phyloP scores from a whole-genome alignment of 1,140 invertebrate species.

The Pseudomyrmex flavicornis region DNA sequence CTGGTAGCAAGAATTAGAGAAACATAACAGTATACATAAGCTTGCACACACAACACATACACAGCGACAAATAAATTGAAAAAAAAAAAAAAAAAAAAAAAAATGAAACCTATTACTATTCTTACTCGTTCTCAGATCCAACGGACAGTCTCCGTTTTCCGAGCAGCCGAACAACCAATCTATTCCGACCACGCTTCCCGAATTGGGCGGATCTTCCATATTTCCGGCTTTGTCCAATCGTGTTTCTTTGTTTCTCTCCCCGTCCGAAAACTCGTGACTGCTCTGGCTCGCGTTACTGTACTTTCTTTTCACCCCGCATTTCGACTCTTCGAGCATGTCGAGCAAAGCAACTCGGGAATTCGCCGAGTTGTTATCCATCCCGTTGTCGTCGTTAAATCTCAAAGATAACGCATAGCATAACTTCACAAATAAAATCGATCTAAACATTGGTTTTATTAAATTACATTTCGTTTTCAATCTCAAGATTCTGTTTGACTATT shows the following conservation, averaged over 20 bases:
- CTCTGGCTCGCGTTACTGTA: conserved; percentile 83
- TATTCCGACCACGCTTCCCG: conserved; percentile 83
- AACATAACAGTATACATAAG: conserved; percentile 66
- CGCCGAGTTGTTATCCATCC: conserved; percentile 80
- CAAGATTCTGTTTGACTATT: too few relatives aligned
- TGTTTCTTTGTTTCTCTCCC: conserved; percentile 78
- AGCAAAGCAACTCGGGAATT: conserved; percentile 83
- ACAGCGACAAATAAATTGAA: conserved; percentile 34
- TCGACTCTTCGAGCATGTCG: conserved; percentile 79
- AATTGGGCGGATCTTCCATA: conserved; percentile 79
- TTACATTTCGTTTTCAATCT: too few relatives aligned
- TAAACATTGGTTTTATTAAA: too few relatives aligned
- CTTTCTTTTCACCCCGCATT: conserved; percentile 77
- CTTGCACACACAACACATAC: conserved; percentile 17
- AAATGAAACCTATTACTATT: conserved; percentile 80
- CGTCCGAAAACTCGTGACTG: conserved; percentile 81
- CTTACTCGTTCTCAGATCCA: conserved; percentile 84
- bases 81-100: too few relatives aligned
- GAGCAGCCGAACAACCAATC: conserved; percentile 84
- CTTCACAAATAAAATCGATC: not conserved
- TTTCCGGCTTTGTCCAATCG: conserved; percentile 76
- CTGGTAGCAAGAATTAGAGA: conserved; percentile 82
- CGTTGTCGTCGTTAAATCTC: conserved; percentile 81
- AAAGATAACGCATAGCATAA: conserved; percentile 20
- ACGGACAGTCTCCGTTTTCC: conserved; percentile 80